Evolutionary conservation across 2,113 vertebrate genomes (phyloP).

Genomic region (Oxyruncus cristatus): DNA sequence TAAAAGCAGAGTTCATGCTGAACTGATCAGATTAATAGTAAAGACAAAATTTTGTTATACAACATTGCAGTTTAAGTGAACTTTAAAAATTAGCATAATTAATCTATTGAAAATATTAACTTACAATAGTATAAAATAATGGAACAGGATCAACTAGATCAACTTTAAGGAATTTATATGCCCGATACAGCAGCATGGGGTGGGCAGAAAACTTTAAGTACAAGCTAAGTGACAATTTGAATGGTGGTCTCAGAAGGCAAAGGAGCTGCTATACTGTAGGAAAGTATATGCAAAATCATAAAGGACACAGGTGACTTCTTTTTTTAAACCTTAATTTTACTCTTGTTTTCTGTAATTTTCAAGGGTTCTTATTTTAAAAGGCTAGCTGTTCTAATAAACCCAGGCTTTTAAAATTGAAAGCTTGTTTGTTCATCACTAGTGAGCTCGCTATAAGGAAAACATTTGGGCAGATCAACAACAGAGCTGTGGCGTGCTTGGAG

Average conservation of each 20-base stretch:
- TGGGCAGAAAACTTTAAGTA: background rate
- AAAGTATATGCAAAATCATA: background rate
- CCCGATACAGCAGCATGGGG: accelerated
- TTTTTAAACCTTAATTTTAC: background rate
- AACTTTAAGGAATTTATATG: background rate
- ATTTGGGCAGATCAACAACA: background rate
- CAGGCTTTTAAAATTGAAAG: background rate
- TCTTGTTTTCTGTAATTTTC: background rate
- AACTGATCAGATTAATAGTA: background rate
- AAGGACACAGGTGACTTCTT: background rate
- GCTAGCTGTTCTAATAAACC: background rate
- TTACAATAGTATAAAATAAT: background rate
- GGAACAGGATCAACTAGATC: background rate
- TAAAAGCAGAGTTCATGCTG: background rate
- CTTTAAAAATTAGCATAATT: background rate
- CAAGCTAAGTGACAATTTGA: background rate
- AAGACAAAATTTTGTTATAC: background rate
- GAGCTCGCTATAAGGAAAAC: background rate
- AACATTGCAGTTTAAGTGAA: background rate
- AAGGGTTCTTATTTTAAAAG: background rate
- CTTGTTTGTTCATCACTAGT: background rate
- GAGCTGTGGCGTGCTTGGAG: background rate
- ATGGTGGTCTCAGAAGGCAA: background rate
- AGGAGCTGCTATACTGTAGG: background rate
- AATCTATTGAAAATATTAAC: background rate